Evolutionary conservation across 2,888 invertebrate genomes (phyloP), one percentile per base, ranked within the genome.

Genomic region (Palloptera scutellata): DNA sequence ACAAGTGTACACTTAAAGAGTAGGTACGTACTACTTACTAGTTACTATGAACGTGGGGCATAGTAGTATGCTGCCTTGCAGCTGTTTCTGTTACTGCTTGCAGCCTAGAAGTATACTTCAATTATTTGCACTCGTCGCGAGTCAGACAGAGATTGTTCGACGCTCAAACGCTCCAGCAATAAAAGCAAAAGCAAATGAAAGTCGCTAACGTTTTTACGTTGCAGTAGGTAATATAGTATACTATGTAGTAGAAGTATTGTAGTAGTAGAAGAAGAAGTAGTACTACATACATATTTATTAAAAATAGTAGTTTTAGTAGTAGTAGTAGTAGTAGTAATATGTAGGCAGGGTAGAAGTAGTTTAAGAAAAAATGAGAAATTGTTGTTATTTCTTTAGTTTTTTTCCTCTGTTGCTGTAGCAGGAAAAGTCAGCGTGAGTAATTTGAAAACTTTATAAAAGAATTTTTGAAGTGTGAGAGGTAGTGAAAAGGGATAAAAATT

Each of bases 31-130:
- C 3, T 30, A 30, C 30, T 30, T 2, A 30, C n/a, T n/a, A n/a
- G n/a, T 43, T 12, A 43, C 45, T 43, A n/a, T 48, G 15, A n/a
- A 15, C 48, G 15, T 48, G 48, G 48, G 13, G 12, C 12, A 15
- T 48, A 48, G 4, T 48, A 48, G 4, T 48, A n/a, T 30, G 30
- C 30, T 30, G 30, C 30, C 30, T 30, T 30, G 30, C 6, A 5
- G 43, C 58, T 15, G 54, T 12, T 17, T 11, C 30, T n/a, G 15
- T 41, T 52, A 20, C 61, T 61, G 20, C 51, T 30, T 61, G 51
- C 52, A 40, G 62, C 62, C 66, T 60, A 54, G 61, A 66, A 54
- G 66, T 61, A 66, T 66, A 42, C 66, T 66, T 66, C 66, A 66
- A 66, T 66, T 66, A 66, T 66, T 61, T 55, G 66, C 61, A 54